Evolutionary conservation across 2,888 invertebrate species (phyloP).

Genomic region (Epinotia nisella): DNA sequence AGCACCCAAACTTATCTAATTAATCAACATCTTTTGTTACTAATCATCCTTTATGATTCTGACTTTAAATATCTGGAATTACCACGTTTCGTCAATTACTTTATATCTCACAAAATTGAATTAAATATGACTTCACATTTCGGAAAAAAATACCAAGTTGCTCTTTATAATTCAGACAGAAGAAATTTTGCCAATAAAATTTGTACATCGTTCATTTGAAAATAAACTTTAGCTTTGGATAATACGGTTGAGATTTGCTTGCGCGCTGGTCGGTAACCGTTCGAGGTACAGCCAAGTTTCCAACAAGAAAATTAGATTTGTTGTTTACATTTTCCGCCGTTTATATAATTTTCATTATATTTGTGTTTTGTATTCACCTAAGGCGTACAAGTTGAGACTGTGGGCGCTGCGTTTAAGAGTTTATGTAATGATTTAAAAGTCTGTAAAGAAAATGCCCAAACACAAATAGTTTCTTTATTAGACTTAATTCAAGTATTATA

Average conservation of each 20-base stretch:
- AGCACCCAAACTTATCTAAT: too few relatives aligned
- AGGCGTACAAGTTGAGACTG: not conserved
- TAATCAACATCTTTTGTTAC: not conserved
- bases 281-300: conserved; percentile 34
- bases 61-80: not conserved
- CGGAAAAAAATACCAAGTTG: conserved; percentile 9
- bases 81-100: not conserved
- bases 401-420: not conserved
- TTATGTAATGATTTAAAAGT: not conserved
- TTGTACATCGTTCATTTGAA: not conserved
- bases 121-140: not conserved
- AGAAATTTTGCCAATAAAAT: conserved; percentile 29
- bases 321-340: conserved; percentile 42
- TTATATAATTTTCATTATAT: conserved; percentile 39
- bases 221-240: not conserved
- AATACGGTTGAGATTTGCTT: conserved; percentile 6
- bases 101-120: conserved; percentile 1
- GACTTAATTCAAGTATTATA: too few relatives aligned
- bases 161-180: conserved; percentile 27
- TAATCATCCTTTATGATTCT: not conserved
- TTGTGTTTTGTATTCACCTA: conserved; percentile 33
- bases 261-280: conserved; percentile 18
- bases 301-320: conserved; percentile 43
- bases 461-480: too few relatives aligned
- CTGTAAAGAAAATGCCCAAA: not conserved